Conservation (phyloP, 1,140 invertebrate genomes). For the Drosophila auraria region DNA sequence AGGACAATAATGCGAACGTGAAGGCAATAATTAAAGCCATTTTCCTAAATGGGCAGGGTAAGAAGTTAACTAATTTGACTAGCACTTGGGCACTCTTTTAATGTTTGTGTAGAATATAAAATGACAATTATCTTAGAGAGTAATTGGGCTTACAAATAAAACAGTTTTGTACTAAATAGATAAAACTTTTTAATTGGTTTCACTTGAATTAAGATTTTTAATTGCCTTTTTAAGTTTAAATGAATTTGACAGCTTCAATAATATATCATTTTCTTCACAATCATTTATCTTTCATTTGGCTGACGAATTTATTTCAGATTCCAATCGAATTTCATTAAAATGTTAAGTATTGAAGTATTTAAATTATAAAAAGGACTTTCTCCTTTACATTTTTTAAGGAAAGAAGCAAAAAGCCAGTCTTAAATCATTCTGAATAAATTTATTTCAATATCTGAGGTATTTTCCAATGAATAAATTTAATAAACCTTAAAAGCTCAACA, state of each 20-base stretch:
- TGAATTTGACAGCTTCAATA: no score
- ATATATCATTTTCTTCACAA: not conserved
- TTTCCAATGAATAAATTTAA: slow-evolving; percentile 1
- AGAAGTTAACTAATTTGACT: not conserved
- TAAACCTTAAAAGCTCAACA: not conserved
- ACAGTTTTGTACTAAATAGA: not conserved
- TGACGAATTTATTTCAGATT: not conserved
- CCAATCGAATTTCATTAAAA: not conserved
- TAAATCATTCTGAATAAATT: not conserved
- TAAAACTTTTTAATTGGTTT: not conserved
- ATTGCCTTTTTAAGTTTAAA: no score
- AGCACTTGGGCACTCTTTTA: not conserved
- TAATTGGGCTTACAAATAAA: slow-evolving; percentile 1
- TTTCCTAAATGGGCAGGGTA: not conserved
- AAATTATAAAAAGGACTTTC: no score
- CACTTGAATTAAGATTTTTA: not conserved
- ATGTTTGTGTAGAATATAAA: slow-evolving; percentile 5
- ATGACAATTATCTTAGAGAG: not conserved
- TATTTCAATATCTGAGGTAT: not conserved
- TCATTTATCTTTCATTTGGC: not conserved
- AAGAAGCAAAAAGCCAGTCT: not conserved
- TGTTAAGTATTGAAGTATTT: not conserved
- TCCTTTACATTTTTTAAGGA: not conserved
- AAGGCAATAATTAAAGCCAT: slow-evolving; percentile 8
- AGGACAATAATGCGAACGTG: not conserved